Evolutionary conservation across 30 jellyfish, hydroid and myxozoan genomes (phyloP), one percentile per base, ranked within the genome.

Genomic region (Nemopilema nomurai): DNA sequence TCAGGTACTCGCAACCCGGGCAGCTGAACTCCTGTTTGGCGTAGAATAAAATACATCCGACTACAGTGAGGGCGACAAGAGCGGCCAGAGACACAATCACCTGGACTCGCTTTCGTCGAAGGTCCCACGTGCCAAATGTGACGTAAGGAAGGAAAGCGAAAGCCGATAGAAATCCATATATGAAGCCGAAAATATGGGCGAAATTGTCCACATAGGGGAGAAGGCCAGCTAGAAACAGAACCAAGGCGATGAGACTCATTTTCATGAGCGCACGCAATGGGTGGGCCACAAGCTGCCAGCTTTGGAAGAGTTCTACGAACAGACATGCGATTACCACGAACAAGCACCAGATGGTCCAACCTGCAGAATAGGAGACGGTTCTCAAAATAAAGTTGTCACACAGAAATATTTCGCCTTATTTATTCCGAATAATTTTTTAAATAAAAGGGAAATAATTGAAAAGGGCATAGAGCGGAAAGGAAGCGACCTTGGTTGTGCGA

Each of bases 261-360:
- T 92, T 92, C 51, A 62, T 20, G 17, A 92, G 69, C 30, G 92
- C 96, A 17, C 21, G 62, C 9, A 88, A 69, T 8, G 98, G 98
- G 49, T 81, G 79, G 23, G 69, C 81, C 51, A 87, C 67, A 52
- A 92, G 41, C 33, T 87, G 98, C 98, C 98, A 92, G 80, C 96
- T 88, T 80, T 92, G 98, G 73, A 92, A 87, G 16, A 87, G 67
- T 32, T 92, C 98, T 19, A 92, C 98, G 65, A 92, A 92, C 67
- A 92, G 77, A 33, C 98, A 92, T 0, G 98, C 98, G 18, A 92
- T 92, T 1, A 92, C 89, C 4, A 97, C 98, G 67, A 87, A 92
- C 80, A 87, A 53, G 98, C 92, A 26, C 98, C 98, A 53, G 98
- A 92, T 8, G 98, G 98, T 32, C 98, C 98, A 41, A 92, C 98